Conservation (phyloP, 2,797 vertebrate species). For the Crenuchus spilurus region DNA sequence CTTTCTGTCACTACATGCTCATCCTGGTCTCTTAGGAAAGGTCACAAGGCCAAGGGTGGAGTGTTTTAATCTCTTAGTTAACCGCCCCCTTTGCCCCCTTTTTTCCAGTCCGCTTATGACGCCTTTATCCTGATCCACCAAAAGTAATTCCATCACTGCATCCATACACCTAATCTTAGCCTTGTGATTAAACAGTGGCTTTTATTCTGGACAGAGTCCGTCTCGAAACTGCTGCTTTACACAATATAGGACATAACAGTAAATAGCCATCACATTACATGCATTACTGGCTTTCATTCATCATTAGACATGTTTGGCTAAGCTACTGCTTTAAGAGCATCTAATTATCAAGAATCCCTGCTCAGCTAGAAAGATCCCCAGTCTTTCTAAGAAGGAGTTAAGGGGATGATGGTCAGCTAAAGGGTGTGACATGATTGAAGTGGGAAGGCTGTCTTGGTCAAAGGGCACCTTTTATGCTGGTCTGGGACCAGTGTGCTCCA, state of each 20-base stretch:
- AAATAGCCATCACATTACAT: not conserved
- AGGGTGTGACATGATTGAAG: not conserved
- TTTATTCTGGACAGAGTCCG: not conserved
- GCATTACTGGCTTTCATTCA: not conserved
- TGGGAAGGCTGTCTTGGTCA: not conserved
- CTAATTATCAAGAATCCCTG: not conserved
- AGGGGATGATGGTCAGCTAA: not conserved
- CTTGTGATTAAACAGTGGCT: not conserved
- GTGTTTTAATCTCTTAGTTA: not conserved
- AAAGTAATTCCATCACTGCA: not conserved
- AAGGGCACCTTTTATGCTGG: conserved; percentile 4
- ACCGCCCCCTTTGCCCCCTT: not conserved
- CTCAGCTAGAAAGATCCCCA: not conserved
- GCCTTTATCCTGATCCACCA: not conserved
- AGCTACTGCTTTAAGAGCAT: not conserved
- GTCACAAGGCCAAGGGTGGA: not conserved
- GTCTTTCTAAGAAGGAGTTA: not conserved
- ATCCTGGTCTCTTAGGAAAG: not conserved
- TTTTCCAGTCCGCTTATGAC: conserved; percentile 1
- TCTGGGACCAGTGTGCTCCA: not conserved
- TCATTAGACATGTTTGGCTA: not conserved
- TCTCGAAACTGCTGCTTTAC: not conserved
- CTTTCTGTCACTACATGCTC: not conserved
- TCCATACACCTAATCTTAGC: not conserved
- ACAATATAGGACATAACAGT: not conserved